Evolutionary conservation across 2,797 vertebrate genomes (phyloP).

Genomic region (Philypnodon macrostomus): DNA sequence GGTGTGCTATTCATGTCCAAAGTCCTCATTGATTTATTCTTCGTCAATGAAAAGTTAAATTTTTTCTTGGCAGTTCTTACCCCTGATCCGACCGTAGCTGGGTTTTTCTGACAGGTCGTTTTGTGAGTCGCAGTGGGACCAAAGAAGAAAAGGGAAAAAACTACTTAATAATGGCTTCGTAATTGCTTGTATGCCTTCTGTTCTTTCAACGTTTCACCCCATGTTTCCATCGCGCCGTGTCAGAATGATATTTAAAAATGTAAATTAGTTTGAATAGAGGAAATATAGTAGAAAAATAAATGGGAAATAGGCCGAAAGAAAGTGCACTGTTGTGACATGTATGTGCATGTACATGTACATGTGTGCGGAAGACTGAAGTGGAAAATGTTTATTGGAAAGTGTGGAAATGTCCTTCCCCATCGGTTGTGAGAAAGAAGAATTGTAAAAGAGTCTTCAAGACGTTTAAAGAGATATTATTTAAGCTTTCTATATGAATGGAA

Average conservation of each 20-base stretch:
- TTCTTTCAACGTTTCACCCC: conserved; percentile 21
- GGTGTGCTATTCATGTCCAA: conserved; percentile 54
- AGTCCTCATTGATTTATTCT: conserved; percentile 47
- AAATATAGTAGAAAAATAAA: not conserved
- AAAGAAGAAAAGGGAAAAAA: too few species aligned
- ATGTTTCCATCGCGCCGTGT: conserved; percentile 19
- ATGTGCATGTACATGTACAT: not conserved
- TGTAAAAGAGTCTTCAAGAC: not conserved
- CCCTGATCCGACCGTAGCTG: conserved; percentile 22
- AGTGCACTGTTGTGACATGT: conserved; percentile 5
- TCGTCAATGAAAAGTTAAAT: conserved; percentile 36
- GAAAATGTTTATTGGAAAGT: conserved; percentile 25
- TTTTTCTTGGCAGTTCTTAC: conserved; percentile 24
- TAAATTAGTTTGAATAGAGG: conserved; percentile 26
- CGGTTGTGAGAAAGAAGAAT: conserved; percentile 16
- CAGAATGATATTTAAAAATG: conserved; percentile 34
- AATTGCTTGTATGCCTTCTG: conserved; percentile 39
- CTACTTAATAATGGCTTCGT: conserved; percentile 32
- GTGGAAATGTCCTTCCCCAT: conserved; percentile 29
- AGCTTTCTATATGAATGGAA: not conserved
- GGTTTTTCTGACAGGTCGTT: conserved; percentile 42
- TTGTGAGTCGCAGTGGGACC: conserved; percentile 33
- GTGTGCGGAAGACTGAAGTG: conserved; percentile 8
- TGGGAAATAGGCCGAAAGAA: not conserved
- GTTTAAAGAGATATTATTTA: too few species aligned